Conservation (phyloP, 2,113 vertebrate genomes). For the Epinephelus lanceolatus region DNA sequence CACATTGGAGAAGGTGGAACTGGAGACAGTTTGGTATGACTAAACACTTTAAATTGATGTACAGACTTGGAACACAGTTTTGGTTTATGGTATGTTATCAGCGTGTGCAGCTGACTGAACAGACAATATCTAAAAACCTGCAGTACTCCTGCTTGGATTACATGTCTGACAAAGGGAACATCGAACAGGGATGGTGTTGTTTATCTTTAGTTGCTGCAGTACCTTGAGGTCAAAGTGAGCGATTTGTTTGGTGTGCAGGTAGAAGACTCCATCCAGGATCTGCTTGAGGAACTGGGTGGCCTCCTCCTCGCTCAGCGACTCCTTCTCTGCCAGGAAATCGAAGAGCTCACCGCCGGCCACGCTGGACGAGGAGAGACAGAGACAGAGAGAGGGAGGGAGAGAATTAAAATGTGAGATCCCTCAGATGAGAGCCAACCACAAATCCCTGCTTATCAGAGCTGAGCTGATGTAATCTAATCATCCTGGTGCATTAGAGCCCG, state of each 20-base stretch:
- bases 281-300: constrained; percentile 99
- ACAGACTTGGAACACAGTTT: background rate
- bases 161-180: background rate
- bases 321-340: constrained; percentile 98
- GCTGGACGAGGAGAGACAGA: constrained; percentile 72
- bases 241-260: constrained; percentile 95
- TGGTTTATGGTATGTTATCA: background rate
- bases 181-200: background rate
- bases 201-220: background rate
- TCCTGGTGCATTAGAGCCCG: constrained; percentile 43
- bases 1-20: too few species aligned
- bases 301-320: constrained; percentile 97
- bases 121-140: too few species aligned
- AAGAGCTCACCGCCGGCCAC: constrained; percentile 98
- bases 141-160: background rate
- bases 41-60: too few species aligned
- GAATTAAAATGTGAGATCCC: constrained; percentile 50
- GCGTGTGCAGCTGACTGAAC: background rate
- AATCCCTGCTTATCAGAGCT: constrained; percentile 68
- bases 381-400: background rate
- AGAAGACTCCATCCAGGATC: constrained; percentile 96
- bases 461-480: constrained; percentile 72
- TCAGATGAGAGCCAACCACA: constrained; percentile 51
- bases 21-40: too few species aligned
- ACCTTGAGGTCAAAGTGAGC: constrained; percentile 99